Percentiles rank a stretch among this genome's conserved stretches.
Conservation (phyloP, 2,797 vertebrate genomes). For the Scolopax bukidnonensis region DNA sequence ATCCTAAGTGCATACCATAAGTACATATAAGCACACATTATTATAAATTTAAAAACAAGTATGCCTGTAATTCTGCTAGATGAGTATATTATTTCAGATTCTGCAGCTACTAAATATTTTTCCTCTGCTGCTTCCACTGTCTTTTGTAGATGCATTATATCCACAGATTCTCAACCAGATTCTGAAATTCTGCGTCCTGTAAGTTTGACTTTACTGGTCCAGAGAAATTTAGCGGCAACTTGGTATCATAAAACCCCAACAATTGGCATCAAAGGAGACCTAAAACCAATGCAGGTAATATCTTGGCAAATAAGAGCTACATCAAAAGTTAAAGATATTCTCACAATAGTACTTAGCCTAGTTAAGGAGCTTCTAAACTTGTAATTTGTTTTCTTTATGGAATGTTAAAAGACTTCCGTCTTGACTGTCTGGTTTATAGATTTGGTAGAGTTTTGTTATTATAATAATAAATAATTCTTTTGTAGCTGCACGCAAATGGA, state of each 20-base stretch:
- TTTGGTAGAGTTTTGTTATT: not conserved
- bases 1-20: not conserved
- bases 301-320: not conserved
- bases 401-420: not conserved
- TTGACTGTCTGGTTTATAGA: not conserved
- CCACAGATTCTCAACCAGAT: slow-evolving; percentile 64
- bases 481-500: not conserved
- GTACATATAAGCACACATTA: not conserved
- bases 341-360: not conserved
- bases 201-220: slow-evolving; percentile 87
- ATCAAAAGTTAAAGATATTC: not conserved
- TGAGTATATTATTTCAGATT: not conserved
- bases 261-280: slow-evolving; percentile 87
- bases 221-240: slow-evolving; percentile 89
- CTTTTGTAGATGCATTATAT: slow-evolving; percentile 73
- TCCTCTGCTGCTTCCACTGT: not conserved
- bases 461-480: not conserved
- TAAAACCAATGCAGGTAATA: slow-evolving; percentile 93
- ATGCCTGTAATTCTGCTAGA: not conserved
- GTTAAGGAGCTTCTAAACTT: not conserved
- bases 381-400: not conserved
- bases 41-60: not conserved
- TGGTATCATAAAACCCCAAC: slow-evolving; percentile 90
- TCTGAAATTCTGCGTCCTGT: slow-evolving; percentile 89
- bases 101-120: not conserved